Evolutionary conservation across 2,113 vertebrate species (phyloP), one percentile per base, ranked within the genome.

Genomic region (Phycodurus eques): DNA sequence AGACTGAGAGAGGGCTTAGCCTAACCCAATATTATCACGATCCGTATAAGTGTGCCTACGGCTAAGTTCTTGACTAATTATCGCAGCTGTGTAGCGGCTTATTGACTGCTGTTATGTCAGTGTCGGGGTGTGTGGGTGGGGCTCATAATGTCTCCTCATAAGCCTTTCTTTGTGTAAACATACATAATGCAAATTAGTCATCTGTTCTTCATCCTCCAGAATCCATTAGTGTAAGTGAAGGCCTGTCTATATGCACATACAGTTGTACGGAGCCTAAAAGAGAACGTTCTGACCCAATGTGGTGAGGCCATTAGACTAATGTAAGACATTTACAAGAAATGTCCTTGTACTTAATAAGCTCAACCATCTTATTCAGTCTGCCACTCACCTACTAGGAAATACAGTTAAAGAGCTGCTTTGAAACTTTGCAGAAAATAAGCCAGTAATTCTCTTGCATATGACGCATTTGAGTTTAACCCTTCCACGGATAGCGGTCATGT

Each of bases 211-310:
- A 39, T 42, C 51, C 70, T 70, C 27, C 39, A 76, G 44, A 39
- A 54, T 69, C 54, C 68, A 77, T 73, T 76, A 72, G 44, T 72
- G 73, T 77, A 82, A 83, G 81, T 71, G 71, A 83, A 78, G 73
- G 78, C 54, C n/a, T 68, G 56, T 63, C 62, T 76, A 59, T 13
- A 56, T n/a, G n/a, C 22, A 27, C 22, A 31, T 2, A 31, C 13
- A 14, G n/a, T 22, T 59, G 27, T 11, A 59, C 1, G 8, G 3
- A 59, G 12, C 56, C 5, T 6, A 6, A 59, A 59, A 59, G 12
- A n/a, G 53, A 56, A 56, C 53, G n/a, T 56, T 56, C 53, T 22
- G 53, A 22, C n/a, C 22, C 22, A 31, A 27, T 59, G 56, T n/a
- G n/a, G 10, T 14, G 56, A 59, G n/a, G 22, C 56, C 33, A 42